Base-by-base conservation (phyloP, 2,797 vertebrate species). In the Poecilia velifera region DNA sequence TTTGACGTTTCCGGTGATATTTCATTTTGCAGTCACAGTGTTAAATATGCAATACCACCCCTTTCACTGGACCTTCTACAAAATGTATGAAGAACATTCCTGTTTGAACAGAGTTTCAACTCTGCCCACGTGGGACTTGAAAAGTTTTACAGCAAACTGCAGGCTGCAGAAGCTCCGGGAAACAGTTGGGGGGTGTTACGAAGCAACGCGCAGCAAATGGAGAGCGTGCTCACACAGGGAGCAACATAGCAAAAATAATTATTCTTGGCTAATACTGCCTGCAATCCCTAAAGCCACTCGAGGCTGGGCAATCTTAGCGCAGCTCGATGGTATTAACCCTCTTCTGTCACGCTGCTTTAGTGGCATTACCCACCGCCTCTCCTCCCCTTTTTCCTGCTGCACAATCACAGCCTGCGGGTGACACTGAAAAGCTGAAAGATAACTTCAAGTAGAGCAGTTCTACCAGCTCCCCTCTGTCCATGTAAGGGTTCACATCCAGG, bases 181-280 rank as follows among this genome's bases (percentile, higher is more conserved):
- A 55, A 66, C 28, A 59, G 86, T 66, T 4, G 13, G 66, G 53
- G 28, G 47, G 64, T 41, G 34, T 74, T 43, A 76, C 49, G n/a
- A 25, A 72, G 78, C 62, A 3, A 81, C 68, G 70, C 71, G 73
- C 83, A 76, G 76, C 87, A 85, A 80, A 82, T 74, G 77, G 62
- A 77, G 82, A 82, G 83, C 81, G 80, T 80, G 90, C 74, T 71
- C 78, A 73, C 85, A 89, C 84, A 73, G 75, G 80, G 68, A 86
- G 82, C 85, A 92, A 89, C 83, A 83, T 86, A 91, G 86, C 83
- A 89, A 92, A 91, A 92, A 93, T 93, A 90, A 94, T 94, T 83
- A 90, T 91, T 92, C 81, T 79, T 84, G 90, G 84, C 86, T 92
- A 93, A 93, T 90, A 91, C 87, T 82, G 91, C 76, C 87, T 88